Conservation (phyloP, 1,140 invertebrate species). For the Hyles euphorbiae region DNA sequence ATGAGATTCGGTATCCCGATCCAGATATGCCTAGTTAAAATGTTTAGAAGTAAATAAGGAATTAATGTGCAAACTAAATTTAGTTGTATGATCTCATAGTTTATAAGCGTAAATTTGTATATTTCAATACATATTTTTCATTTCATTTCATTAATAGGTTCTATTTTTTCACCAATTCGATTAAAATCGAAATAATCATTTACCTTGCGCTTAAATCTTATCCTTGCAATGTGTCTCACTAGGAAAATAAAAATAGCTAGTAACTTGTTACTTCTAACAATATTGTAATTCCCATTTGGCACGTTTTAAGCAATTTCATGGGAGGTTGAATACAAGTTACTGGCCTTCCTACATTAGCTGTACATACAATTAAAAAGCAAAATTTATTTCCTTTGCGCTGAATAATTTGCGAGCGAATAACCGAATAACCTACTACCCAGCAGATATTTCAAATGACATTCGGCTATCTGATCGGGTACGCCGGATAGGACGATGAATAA, state of each 20-base stretch:
- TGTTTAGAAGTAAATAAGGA: neutral
- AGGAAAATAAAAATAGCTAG: too few relatives aligned
- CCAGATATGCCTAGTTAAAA: neutral
- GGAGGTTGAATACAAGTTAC: neutral
- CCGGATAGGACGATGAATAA: constrained; percentile 3
- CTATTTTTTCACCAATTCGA: too few relatives aligned
- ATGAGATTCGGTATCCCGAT: too few relatives aligned
- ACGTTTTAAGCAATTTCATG: neutral
- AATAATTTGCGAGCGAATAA: constrained; percentile 5
- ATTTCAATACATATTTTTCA: too few relatives aligned
- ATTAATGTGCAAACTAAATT: neutral
- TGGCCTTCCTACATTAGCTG: neutral
- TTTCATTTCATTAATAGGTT: too few relatives aligned
- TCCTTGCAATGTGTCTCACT: too few relatives aligned
- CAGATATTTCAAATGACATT: constrained; percentile 5
- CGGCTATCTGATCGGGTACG: neutral
- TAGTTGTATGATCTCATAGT: neutral
- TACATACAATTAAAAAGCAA: constrained; percentile 2
- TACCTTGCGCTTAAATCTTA: too few relatives aligned
- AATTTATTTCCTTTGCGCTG: constrained; percentile 3
- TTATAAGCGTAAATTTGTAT: too few relatives aligned
- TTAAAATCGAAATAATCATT: too few relatives aligned
- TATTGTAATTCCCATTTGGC: too few relatives aligned
- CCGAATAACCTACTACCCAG: neutral
- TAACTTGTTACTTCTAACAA: too few relatives aligned